These are phyloP conservation scores for Sympetrum striolatum DNA, from an alignment of 2,888 invertebrate species.

Conservation along the genomic window DNA sequence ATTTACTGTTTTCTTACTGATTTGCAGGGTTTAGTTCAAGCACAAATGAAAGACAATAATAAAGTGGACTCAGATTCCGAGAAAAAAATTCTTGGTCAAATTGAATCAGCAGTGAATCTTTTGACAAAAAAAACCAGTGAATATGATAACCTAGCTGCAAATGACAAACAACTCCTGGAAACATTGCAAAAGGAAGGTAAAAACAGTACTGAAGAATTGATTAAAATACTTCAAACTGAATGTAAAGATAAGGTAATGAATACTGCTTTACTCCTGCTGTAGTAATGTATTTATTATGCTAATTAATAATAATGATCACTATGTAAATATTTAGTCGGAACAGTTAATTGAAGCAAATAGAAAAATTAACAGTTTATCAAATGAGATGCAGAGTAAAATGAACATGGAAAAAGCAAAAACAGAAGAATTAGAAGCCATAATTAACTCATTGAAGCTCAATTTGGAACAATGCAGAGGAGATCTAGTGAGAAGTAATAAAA, in stretches of 20 bases:
- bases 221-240: background rate
- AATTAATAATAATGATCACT: background rate
- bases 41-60: constrained; percentile 15
- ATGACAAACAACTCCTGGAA: background rate
- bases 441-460: background rate
- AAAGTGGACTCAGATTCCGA: constrained; percentile 9
- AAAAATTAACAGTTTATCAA: constrained; percentile 1
- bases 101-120: background rate
- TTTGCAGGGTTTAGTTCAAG: background rate
- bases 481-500: background rate
- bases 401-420: constrained; percentile 10
- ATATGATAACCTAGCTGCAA: background rate
- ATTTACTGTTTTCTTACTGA: background rate
- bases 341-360: constrained; percentile 2
- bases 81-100: constrained; percentile 26
- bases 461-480: background rate
- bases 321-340: background rate
- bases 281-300: background rate
- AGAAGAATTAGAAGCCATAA: background rate
- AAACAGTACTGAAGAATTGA: background rate
- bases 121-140: background rate
- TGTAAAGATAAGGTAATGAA: background rate
- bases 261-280: background rate
- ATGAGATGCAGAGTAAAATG: background rate
- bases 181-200: background rate